These are phyloP conservation scores for Eupristina koningsbergeri DNA, from an alignment of 1,140 invertebrate genomes.

Conservation along the genomic window DNA sequence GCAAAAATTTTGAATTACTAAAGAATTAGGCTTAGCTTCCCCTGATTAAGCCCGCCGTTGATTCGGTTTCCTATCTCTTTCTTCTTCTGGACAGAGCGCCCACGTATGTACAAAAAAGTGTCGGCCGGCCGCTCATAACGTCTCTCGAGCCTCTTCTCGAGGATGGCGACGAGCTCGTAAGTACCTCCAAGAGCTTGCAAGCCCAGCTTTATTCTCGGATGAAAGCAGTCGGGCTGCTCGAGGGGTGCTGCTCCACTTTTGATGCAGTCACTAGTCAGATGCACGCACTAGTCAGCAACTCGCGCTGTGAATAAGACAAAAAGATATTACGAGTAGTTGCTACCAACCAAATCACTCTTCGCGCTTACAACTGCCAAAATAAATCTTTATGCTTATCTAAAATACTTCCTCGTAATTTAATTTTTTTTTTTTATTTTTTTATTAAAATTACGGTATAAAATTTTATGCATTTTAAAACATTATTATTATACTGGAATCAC, in stretches of 20 bases:
- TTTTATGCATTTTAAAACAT: no score
- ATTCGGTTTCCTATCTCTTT: not conserved
- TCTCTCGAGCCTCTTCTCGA: constrained; percentile 17
- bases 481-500: no score
- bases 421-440: no score
- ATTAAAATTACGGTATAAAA: no score
- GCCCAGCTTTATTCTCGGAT: constrained; percentile 52
- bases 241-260: constrained; percentile 62
- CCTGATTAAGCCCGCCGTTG: not conserved
- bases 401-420: no score
- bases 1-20: no score
- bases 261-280: constrained; percentile 38
- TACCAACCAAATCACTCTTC: constrained; percentile 9
- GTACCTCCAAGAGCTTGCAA: constrained; percentile 34
- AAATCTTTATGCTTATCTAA: not conserved
- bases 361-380: constrained; percentile 17
- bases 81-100: not conserved
- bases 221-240: constrained; percentile 53
- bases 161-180: not conserved
- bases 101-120: constrained; percentile 4
- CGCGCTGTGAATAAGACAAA: not conserved
- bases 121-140: not conserved
- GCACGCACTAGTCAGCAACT: constrained; percentile 13
- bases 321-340: constrained; percentile 54
- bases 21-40: not conserved